Conservation (phyloP, 2,113 vertebrate genomes). For the Macquaria australasica region DNA sequence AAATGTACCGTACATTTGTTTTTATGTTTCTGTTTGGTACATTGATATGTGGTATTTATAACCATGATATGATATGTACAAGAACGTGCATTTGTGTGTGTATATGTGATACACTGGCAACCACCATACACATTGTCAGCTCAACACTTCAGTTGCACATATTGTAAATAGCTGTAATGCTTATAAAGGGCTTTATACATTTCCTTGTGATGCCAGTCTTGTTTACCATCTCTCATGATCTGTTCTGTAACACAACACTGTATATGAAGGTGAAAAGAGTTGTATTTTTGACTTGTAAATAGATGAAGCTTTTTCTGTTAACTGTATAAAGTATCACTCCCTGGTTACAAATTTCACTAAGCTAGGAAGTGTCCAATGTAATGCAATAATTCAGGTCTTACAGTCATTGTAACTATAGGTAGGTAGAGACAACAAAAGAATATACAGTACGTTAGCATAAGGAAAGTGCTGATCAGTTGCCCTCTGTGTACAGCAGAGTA, state of each 20-base stretch:
- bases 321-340: neutral
- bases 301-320: neutral
- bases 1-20: neutral
- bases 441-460: neutral
- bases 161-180: neutral
- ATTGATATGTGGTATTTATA: neutral
- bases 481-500: neutral
- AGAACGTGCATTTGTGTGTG: neutral
- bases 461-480: slow-evolving; percentile 1
- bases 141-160: neutral
- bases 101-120: neutral
- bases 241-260: neutral
- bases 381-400: neutral
- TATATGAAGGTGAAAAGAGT: neutral
- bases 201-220: neutral
- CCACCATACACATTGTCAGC: neutral
- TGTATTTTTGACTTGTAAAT: neutral
- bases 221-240: neutral
- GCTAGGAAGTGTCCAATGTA: no score
- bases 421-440: neutral
- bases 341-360: neutral
- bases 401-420: neutral
- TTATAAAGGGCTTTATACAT: neutral
- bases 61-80: neutral
- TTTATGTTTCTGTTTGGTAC: neutral